Evolutionary conservation across 2,797 vertebrate genomes (phyloP).

Genomic region (Danio aesculapii): DNA sequence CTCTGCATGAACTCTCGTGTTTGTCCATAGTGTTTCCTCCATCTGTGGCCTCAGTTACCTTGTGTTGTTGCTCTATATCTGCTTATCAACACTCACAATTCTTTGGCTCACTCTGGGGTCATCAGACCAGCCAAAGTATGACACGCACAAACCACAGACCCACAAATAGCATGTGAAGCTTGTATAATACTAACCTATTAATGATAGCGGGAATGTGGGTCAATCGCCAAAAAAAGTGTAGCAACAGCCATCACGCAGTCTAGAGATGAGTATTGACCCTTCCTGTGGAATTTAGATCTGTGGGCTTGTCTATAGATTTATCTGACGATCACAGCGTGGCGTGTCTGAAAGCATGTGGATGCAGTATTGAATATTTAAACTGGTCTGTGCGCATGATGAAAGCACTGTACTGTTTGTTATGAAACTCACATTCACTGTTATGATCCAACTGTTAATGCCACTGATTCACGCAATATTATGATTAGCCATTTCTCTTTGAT

Average conservation of each 20-base stretch:
- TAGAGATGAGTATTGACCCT: constrained; percentile 1
- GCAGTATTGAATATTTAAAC: constrained; percentile 19
- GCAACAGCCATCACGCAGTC: not conserved
- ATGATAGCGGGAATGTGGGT: constrained; percentile 33
- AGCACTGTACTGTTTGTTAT: not conserved
- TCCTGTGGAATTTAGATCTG: constrained; percentile 10
- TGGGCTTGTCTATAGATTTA: constrained; percentile 4
- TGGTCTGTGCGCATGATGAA: constrained; percentile 3
- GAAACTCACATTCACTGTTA: not conserved
- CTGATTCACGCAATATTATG: not conserved
- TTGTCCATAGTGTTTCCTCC: not conserved
- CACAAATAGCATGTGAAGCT: constrained; percentile 4
- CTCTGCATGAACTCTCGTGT: not conserved
- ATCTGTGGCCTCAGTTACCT: not conserved
- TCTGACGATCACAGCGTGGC: not conserved
- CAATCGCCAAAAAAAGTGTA: not conserved
- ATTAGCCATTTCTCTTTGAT: not conserved
- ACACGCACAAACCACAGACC: not conserved
- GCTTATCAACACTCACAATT: constrained; percentile 20
- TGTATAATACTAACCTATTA: constrained; percentile 47
- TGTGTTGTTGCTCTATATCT: constrained; percentile 37
- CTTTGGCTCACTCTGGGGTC: constrained; percentile 2
- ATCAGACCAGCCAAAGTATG: constrained; percentile 42
- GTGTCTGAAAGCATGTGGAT: constrained; percentile 9
- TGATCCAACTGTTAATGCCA: not conserved